Evolutionary conservation across 1,140 invertebrate genomes (phyloP), one percentile per base, ranked within the genome.

Genomic region (Andricus grossulariae): DNA sequence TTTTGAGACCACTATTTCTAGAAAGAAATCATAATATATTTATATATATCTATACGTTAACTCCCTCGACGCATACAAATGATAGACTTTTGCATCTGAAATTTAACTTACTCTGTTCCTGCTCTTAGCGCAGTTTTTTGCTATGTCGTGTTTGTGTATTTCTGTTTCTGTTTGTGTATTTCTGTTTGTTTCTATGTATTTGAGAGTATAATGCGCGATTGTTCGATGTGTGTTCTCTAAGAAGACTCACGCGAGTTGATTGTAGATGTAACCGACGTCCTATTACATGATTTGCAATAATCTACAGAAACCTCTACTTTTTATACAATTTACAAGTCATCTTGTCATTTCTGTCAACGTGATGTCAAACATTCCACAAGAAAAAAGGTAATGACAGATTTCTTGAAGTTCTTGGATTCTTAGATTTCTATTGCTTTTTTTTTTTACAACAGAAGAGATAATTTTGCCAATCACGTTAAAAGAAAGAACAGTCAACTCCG

Each of bases 291-390:
- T 79, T 79, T 77, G 75, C 81, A 87, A 86, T 88, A 89, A 89
- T 89, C 88, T 90, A 90, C 87, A 89, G 86, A 83, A 85, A 90
- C 87, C 79, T 84, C 85, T 88, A 88, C 83, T 80, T 78, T 89
- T 89, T 89, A 87, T 89, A 89, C 87, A 88, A 81, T 77, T 79
- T 81, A 57, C 74, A 73, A 73, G 78, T 74, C 75, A 57, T 60
- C 74, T 72, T 78, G 72, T 78, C 72, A 80, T 72, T 50, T 75
- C 80, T 73, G 79, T 74, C 72, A 77, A 75, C 72, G 71, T 78
- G 77, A 79, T 77, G 77, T 75, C 60, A 83, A 82, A 78, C 2
- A 6, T 39, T 15, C 13, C 32, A 16, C 6, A 45, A 5, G 10
- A 10, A 10, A 45, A 45, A 45, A 45, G 7, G 0, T 11, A 8